These are phyloP conservation scores for Xenotilapia longispinis DNA, from an alignment of 2,113 vertebrate genomes.

Conservation along the genomic window DNA sequence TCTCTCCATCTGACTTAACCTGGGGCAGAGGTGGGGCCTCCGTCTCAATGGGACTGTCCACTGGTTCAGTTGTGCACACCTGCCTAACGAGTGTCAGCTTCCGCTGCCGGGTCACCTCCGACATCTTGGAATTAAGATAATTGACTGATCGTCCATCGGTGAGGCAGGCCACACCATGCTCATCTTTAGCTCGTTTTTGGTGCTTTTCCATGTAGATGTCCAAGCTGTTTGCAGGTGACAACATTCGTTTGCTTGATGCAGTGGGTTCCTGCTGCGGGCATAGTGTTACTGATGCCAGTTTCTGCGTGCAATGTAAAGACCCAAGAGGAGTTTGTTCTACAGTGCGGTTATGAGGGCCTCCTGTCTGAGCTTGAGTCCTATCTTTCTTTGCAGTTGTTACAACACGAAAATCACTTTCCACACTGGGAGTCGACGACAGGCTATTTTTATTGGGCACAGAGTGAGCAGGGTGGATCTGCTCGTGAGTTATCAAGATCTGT, in stretches of 20 bases:
- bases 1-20: slow-evolving; percentile 49
- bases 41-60: slow-evolving; percentile 78
- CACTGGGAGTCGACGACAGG: slow-evolving; percentile 40
- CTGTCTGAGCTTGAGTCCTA: slow-evolving; percentile 33
- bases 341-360: slow-evolving; percentile 29
- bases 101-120: slow-evolving; percentile 79
- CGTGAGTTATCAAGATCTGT: slow-evolving; percentile 90
- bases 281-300: slow-evolving; percentile 80
- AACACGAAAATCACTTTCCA: slow-evolving; percentile 61
- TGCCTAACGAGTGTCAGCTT: slow-evolving; percentile 90
- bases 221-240: slow-evolving; percentile 96
- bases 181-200: slow-evolving; percentile 95
- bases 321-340: slow-evolving; percentile 60
- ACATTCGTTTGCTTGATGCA: slow-evolving; percentile 94
- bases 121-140: slow-evolving; percentile 71
- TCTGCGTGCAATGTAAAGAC: slow-evolving; percentile 73
- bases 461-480: slow-evolving; percentile 72
- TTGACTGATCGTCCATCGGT: slow-evolving; percentile 73
- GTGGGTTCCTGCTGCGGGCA: slow-evolving; percentile 88
- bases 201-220: slow-evolving; percentile 99
- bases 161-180: slow-evolving; percentile 83
- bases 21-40: slow-evolving; percentile 67
- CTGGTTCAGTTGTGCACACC: slow-evolving; percentile 88
- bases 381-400: slow-evolving; percentile 64
- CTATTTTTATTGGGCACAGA: slow-evolving; percentile 66